These are phyloP conservation scores for Perca flavescens DNA, from an alignment of 2,113 vertebrate species.

Conservation along the genomic window DNA sequence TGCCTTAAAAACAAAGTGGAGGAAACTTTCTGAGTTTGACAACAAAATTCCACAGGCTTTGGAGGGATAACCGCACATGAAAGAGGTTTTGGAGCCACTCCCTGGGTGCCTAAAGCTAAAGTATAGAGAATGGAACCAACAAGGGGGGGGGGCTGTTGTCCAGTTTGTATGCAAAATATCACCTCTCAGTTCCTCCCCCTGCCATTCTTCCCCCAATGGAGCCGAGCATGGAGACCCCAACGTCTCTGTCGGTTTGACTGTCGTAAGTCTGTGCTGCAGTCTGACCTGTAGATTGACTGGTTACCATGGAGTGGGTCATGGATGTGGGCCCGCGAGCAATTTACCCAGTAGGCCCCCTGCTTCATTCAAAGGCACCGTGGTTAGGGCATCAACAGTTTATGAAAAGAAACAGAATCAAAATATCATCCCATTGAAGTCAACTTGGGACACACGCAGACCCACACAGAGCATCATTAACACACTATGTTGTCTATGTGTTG, in stretches of 20 bases:
- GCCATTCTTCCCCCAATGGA: constrained; percentile 8
- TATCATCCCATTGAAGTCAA: not conserved
- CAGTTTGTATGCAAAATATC: constrained; percentile 67
- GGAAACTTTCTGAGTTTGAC: constrained; percentile 38
- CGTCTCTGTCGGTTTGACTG: constrained; percentile 55
- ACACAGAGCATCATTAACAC: not conserved
- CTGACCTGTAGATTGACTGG: constrained; percentile 63
- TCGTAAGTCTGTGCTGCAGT: constrained; percentile 43
- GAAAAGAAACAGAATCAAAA: constrained; percentile 46
- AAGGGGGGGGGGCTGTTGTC: constrained; percentile 24
- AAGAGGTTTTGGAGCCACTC: constrained; percentile 45
- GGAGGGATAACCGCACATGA: constrained; percentile 45
- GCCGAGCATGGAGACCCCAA: constrained; percentile 37
- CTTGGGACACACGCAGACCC: not conserved
- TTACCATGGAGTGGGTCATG: constrained; percentile 76
- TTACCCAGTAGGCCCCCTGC: constrained; percentile 59
- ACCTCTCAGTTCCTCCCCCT: constrained; percentile 24
- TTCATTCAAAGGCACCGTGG: constrained; percentile 47
- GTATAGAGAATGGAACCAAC: constrained; percentile 27
- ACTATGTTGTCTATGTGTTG: not conserved
- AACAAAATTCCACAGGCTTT: constrained; percentile 65
- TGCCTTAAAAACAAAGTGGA: constrained; percentile 35
- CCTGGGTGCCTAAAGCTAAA: constrained; percentile 50
- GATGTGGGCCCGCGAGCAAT: constrained; percentile 47
- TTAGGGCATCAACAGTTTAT: constrained; percentile 25